Percentiles rank a stretch among this genome's conserved stretches.
Conservation (phyloP, 2,797 vertebrate genomes). For the Hyperoplus lanceolatus region DNA sequence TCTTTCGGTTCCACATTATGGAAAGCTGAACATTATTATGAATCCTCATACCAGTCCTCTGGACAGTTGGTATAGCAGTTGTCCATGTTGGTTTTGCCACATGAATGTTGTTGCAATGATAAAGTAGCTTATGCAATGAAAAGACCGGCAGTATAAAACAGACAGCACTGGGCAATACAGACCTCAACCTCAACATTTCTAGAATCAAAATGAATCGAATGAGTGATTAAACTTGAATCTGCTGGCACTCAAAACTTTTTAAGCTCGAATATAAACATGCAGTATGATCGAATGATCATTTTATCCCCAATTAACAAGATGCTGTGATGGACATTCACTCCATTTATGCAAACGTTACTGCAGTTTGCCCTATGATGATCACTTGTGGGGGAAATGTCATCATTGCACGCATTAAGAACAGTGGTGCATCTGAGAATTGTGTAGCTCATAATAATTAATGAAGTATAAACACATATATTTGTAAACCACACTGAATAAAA, state of each 20-base stretch:
- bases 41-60: slow-evolving; percentile 43
- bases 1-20: slow-evolving; percentile 49
- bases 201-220: neutral
- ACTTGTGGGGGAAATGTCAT: neutral
- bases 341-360: neutral
- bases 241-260: neutral
- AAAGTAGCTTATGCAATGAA: slow-evolving; percentile 26
- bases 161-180: neutral
- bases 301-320: neutral
- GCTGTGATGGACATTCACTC: neutral
- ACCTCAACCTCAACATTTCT: neutral
- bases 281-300: neutral
- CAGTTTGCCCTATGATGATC: slow-evolving; percentile 5
- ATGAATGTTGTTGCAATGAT: slow-evolving; percentile 49
- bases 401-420: neutral
- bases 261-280: neutral
- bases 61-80: slow-evolving; percentile 53
- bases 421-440: neutral
- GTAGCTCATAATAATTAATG: no score
- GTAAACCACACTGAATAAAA: no score
- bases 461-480: neutral
- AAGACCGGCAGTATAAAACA: neutral
- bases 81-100: slow-evolving; percentile 60
- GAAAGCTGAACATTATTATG: slow-evolving; percentile 50
- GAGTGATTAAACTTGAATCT: neutral